phyloP scores from a whole-genome alignment of 2,797 vertebrate genomes.

The Muraenolepis orangiensis region DNA sequence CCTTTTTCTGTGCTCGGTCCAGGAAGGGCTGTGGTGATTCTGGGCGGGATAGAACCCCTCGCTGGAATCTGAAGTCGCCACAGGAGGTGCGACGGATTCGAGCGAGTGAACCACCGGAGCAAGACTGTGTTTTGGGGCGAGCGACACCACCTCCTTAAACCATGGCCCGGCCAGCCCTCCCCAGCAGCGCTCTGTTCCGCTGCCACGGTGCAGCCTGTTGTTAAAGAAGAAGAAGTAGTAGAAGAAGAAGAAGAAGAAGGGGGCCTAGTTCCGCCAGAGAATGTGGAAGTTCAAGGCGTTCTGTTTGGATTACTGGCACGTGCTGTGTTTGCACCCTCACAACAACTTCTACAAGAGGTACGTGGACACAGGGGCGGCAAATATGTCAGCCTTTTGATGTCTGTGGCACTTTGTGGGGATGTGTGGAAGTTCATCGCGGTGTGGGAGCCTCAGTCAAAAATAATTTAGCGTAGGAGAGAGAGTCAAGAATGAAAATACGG shows the following conservation, averaged over 20 bases:
- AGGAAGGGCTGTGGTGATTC: constrained; percentile 47
- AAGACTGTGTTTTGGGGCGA: constrained; percentile 23
- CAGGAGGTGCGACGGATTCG: constrained; percentile 28
- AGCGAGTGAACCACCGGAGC: constrained; percentile 21
- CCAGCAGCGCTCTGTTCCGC: constrained; percentile 5
- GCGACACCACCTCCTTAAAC: constrained; percentile 1
- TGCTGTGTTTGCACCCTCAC: constrained; percentile 91
- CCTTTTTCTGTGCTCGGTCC: constrained; percentile 44
- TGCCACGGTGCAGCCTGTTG: background rate
- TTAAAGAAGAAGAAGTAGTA: too few relatives aligned
- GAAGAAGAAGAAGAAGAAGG: too few relatives aligned
- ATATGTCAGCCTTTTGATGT: background rate
- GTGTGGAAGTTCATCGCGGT: background rate
- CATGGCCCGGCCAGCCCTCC: constrained; percentile 11
- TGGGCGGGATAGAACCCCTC: constrained; percentile 53
- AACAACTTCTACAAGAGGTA: constrained; percentile 94
- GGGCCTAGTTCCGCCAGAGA: constrained; percentile 46
- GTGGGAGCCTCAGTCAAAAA: background rate
- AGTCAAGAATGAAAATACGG: background rate
- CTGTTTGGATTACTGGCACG: constrained; percentile 97
- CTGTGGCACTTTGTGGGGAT: background rate
- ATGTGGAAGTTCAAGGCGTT: constrained; percentile 97
- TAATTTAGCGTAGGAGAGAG: background rate
- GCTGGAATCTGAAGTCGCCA: constrained; percentile 14
- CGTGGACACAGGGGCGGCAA: constrained; percentile 38